Evolutionary conservation across 2,797 vertebrate genomes (phyloP), one percentile per base, ranked within the genome.

Genomic region (Gymnocypris eckloni): DNA sequence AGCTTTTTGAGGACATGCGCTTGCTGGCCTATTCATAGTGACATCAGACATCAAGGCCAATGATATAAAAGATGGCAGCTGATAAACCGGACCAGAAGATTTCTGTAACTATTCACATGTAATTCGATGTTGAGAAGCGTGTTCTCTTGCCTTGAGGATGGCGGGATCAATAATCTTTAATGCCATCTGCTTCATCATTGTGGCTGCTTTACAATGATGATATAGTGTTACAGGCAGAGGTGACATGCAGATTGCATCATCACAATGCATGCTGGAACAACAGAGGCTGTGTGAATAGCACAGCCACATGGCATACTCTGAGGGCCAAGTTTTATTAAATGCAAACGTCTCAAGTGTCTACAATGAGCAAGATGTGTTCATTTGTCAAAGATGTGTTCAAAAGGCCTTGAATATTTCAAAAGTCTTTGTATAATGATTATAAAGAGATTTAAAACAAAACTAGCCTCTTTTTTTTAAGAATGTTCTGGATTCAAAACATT

Each of bases 181-280:
- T 43, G 64, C 73, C 52, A 52, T 41, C 61, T 85, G 83, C 75
- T 50, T 72, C 69, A 73, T 82, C 81, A 72, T 61, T 72, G 81
- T 82, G 81, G 69, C 50, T 54, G 45, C 33, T 81, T 54, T 18
- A 70, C 79, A 81, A 81, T n/a, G 43, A 81, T 56, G 33, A 71
- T 25, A 72, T 20, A 20, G 67, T 43, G 67, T 59, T 59, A 28
- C 64, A 67, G 45, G 45, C 43, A 69, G 64, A 37, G 79, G 20
- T 16, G 79, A 52, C 50, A 67, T 84, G 82, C 82, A 39, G 82
- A 76, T 20, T 52, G 72, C 72, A 77, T 83, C 69, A 56, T 41
- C 72, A 70, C 28, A 84, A 54, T 70, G 37, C n/a, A 84, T 67
- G 16, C 41, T 84, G 59, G 15, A 28, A 78, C 73, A 76, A 77